Conservation (phyloP, 2,888 invertebrate species). For the Orthosia gothica region DNA sequence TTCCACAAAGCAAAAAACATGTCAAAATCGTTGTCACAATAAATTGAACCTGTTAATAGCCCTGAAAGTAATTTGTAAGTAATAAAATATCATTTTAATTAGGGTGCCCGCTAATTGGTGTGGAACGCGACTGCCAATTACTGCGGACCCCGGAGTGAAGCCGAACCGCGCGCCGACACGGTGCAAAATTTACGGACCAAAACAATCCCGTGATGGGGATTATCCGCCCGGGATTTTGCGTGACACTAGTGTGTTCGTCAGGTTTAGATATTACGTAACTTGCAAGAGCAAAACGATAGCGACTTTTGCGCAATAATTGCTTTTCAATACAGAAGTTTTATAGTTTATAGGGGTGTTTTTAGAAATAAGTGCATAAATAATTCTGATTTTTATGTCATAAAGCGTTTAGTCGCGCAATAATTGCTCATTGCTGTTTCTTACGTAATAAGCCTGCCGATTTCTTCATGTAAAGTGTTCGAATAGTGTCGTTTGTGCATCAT, state of each 20-base stretch:
- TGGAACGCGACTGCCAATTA: conserved; percentile 73
- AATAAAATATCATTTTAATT: conserved; percentile 62
- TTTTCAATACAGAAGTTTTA: too few species aligned
- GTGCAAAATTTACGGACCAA: conserved; percentile 69
- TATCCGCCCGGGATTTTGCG: conserved; percentile 59
- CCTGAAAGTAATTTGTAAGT: conserved; percentile 46
- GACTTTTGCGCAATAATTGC: too few species aligned
- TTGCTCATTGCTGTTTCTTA: too few species aligned
- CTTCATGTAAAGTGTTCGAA: conserved; percentile 8
- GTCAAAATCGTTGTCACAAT: conserved; percentile 36
- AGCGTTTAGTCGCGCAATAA: too few species aligned
- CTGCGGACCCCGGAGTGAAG: conserved; percentile 56
- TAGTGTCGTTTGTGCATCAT: neutral
- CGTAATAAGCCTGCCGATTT: too few species aligned
- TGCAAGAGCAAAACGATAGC: too few species aligned
- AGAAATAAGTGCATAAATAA: too few species aligned
- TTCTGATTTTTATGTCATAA: too few species aligned
- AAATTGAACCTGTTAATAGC: conserved; percentile 53
- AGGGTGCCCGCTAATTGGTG: conserved; percentile 67
- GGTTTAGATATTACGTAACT: too few species aligned
- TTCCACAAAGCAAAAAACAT: conserved; percentile 23
- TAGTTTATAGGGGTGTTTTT: too few species aligned
- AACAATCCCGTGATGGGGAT: conserved; percentile 68
- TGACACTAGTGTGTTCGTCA: conserved; percentile 38
- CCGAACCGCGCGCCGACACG: conserved; percentile 59